phyloP scores from a whole-genome alignment of 2,113 vertebrate species.

The Antechinus flavipes region DNA sequence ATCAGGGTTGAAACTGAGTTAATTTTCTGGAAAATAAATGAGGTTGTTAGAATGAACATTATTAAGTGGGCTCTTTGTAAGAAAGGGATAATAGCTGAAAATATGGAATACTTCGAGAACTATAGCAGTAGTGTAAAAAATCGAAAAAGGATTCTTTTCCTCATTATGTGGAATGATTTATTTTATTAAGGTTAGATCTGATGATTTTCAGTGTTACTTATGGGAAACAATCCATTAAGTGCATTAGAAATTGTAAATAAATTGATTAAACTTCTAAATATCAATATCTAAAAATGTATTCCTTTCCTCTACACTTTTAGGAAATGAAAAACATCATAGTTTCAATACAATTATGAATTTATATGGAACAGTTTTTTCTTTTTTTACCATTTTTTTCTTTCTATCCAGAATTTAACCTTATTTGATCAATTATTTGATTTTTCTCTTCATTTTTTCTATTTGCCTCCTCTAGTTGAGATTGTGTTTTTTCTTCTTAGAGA shows the following conservation, averaged over 20 bases:
- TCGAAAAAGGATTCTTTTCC: constrained; percentile 74
- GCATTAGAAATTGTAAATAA: constrained; percentile 73
- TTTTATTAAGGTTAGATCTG: constrained; percentile 83
- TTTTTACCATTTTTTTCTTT: not conserved
- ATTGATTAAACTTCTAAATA: constrained; percentile 23
- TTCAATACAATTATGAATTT: not conserved
- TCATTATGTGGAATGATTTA: constrained; percentile 86
- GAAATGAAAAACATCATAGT: not conserved
- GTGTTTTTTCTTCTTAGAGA: not conserved
- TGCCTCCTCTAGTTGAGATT: not conserved
- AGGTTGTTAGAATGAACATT: constrained; percentile 98
- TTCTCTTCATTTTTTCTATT: not conserved
- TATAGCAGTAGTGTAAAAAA: constrained; percentile 81
- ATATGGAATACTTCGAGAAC: constrained; percentile 83
- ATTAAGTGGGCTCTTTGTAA: constrained; percentile 93
- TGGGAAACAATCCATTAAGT: constrained; percentile 81
- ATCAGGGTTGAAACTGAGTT: constrained; percentile 99
- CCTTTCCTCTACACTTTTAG: not conserved
- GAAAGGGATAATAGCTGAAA: constrained; percentile 88
- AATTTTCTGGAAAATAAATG: constrained; percentile 99
- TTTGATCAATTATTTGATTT: not conserved
- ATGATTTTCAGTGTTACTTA: constrained; percentile 78
- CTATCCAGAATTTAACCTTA: not conserved
- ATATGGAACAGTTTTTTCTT: not conserved
- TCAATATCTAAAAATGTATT: constrained; percentile 13